Evolutionary conservation across 2,888 invertebrate genomes (phyloP).

Genomic region (Acleris emargana): DNA sequence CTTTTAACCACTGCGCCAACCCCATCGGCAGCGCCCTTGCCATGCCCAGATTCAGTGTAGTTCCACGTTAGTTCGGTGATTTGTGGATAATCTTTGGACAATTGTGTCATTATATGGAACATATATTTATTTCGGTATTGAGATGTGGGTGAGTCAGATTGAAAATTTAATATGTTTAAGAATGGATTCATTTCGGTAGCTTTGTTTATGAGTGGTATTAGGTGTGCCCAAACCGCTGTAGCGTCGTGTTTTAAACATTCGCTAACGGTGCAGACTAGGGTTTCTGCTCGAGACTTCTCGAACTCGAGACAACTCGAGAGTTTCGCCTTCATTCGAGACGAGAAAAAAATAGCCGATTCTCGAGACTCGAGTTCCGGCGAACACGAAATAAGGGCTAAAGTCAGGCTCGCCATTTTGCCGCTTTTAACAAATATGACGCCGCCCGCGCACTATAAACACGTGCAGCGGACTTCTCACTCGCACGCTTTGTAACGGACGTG

Average conservation of each 20-base stretch:
- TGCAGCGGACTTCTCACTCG: no score
- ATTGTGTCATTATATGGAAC: conserved; percentile 14
- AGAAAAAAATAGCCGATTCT: no score
- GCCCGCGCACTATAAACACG: no score
- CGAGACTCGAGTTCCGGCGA: no score
- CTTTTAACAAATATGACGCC: no score
- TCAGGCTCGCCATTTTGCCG: no score
- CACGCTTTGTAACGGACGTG: no score
- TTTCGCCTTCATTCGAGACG: no score
- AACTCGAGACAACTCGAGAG: no score
- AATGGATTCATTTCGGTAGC: conserved; percentile 13
- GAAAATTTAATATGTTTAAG: conserved; percentile 19
- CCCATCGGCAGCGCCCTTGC: background rate
- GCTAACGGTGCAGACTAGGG: conserved; percentile 32
- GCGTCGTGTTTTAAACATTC: conserved; percentile 26
- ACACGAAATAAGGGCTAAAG: no score
- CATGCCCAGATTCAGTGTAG: conserved; percentile 1
- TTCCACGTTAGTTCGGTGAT: background rate
- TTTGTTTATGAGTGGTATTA: conserved; percentile 24
- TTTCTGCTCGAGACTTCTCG: no score
- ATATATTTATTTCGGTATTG: conserved; percentile 32
- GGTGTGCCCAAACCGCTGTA: conserved; percentile 30
- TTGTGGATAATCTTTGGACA: background rate
- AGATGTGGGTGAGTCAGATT: conserved; percentile 23
- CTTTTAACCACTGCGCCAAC: conserved; percentile 2